Evolutionary conservation across 2,888 invertebrate genomes (phyloP).

Genomic region (Trichacis sp.): DNA sequence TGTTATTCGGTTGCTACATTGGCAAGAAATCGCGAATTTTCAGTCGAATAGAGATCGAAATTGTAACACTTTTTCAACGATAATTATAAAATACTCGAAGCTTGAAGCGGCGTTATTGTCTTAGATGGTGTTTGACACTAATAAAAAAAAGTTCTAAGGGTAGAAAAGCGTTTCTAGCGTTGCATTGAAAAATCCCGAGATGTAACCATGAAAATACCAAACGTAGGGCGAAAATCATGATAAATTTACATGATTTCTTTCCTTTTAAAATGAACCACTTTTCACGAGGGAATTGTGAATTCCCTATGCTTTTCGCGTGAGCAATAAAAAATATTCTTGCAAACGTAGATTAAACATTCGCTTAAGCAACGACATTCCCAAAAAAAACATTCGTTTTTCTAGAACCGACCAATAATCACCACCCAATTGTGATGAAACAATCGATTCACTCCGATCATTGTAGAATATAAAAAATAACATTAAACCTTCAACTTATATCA

Average conservation of each 20-base stretch:
- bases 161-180: slow-evolving; percentile 7
- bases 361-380: slow-evolving; percentile 30
- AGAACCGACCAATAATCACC: too few relatives aligned
- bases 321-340: not conserved
- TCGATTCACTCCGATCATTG: too few relatives aligned
- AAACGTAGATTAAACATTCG: not conserved
- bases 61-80: slow-evolving; percentile 2
- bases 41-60: slow-evolving; percentile 20
- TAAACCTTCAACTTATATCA: too few relatives aligned
- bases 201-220: not conserved
- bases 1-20: not conserved
- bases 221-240: not conserved
- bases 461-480: too few relatives aligned
- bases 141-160: slow-evolving; percentile 7
- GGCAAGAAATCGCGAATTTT: slow-evolving; percentile 6
- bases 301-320: not conserved
- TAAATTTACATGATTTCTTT: not conserved
- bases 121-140: slow-evolving; percentile 6
- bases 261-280: not conserved
- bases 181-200: not conserved
- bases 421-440: too few relatives aligned
- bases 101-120: slow-evolving; percentile 4
- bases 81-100: slow-evolving; percentile 10
- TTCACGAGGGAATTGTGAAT: slow-evolving; percentile 1
- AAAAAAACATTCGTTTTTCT: slow-evolving; percentile 6